Evolutionary conservation across 2,888 invertebrate species (phyloP).

Genomic region (Achlya flavicornis): DNA sequence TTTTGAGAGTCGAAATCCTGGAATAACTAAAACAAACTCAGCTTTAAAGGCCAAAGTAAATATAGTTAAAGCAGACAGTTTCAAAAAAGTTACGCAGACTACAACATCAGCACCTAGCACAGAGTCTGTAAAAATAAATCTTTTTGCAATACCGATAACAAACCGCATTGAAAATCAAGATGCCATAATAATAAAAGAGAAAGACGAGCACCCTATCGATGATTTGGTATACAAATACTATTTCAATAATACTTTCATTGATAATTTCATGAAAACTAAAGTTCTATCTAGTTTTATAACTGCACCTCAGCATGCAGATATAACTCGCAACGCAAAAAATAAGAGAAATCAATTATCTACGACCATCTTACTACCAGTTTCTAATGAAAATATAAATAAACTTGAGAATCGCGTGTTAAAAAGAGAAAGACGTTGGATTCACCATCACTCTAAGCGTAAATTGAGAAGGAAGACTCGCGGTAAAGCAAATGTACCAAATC

Average conservation of each 20-base stretch:
- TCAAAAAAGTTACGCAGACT: constrained; percentile 21
- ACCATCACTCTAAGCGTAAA: constrained; percentile 47
- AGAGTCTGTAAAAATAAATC: constrained; percentile 68
- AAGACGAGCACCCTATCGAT: constrained; percentile 68
- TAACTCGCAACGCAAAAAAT: constrained; percentile 46
- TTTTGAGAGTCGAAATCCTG: constrained; percentile 40
- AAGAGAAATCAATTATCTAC: constrained; percentile 58
- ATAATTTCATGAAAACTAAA: constrained; percentile 67
- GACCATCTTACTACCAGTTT: constrained; percentile 58
- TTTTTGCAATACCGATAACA: constrained; percentile 61
- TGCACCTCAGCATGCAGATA: constrained; percentile 34
- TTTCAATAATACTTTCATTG: constrained; percentile 76
- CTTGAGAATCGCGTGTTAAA: constrained; percentile 21
- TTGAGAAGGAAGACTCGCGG: constrained; percentile 33
- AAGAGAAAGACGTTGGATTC: constrained; percentile 67
- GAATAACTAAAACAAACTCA: constrained; percentile 23
- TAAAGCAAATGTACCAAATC: constrained; percentile 23
- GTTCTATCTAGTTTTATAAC: constrained; percentile 51
- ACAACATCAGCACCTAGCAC: constrained; percentile 38
- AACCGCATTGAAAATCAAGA: constrained; percentile 61
- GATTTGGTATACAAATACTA: constrained; percentile 77
- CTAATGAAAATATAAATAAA: constrained; percentile 31
- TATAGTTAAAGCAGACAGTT: constrained; percentile 15
- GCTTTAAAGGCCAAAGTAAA: constrained; percentile 18
- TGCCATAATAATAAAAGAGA: constrained; percentile 65